Percentiles rank a stretch among this genome's conserved stretches.
Conservation (phyloP, 35 echinoderm and acorn worm genomes). For the Heliocidaris erythrogramma region DNA sequence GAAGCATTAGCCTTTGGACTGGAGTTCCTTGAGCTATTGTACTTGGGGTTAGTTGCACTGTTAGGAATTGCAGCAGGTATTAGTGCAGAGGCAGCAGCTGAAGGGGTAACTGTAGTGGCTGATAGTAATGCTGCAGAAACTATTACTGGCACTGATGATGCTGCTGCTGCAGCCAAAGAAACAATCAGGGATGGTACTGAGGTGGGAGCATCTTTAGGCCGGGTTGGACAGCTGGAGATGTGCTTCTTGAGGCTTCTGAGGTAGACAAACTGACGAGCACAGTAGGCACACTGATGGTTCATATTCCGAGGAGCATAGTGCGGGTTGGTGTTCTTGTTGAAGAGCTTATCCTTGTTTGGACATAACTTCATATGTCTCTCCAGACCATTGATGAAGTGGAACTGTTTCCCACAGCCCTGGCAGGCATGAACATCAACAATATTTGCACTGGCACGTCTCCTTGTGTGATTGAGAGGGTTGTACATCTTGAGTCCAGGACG, state of each 20-base stretch:
- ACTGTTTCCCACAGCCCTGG: conserved; percentile 82
- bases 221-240: conserved; percentile 61
- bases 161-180: background rate
- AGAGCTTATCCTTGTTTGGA: conserved; percentile 81
- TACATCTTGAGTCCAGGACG: conserved; percentile 78
- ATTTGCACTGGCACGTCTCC: conserved; percentile 58
- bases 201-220: conserved; percentile 36
- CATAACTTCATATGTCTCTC: conserved; percentile 97
- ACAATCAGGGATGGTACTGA: conserved; percentile 44
- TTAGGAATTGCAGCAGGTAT: background rate
- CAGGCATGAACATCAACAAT: conserved; percentile 82
- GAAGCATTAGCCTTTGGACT: background rate
- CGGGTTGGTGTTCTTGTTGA: conserved; percentile 52
- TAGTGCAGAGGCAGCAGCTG: background rate
- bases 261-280: conserved; percentile 87
- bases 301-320: conserved; percentile 47
- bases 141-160: background rate
- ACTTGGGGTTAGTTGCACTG: background rate
- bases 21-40: background rate
- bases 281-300: conserved; percentile 84
- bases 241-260: conserved; percentile 94
- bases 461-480: conserved; percentile 79
- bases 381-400: conserved; percentile 82
- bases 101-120: background rate
- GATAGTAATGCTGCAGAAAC: background rate